Evolutionary conservation across 2,113 vertebrate genomes (phyloP).

Genomic region (Leiothrix lutea): DNA sequence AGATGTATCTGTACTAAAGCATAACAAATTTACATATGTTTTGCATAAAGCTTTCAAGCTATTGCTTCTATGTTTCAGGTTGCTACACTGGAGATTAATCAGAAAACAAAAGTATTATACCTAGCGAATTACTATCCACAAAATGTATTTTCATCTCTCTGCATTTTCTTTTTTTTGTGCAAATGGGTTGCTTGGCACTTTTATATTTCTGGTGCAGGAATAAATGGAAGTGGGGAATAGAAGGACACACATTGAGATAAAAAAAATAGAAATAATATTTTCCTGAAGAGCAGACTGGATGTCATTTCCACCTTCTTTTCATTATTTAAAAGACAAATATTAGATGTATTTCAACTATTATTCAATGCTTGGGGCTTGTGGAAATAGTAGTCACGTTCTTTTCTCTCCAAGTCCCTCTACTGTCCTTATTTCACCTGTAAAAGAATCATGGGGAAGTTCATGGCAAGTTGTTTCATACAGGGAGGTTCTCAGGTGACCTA

Average conservation of each 20-base stretch:
- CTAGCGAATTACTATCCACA: not conserved
- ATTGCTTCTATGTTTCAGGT: not conserved
- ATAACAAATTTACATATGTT: slow-evolving; percentile 69
- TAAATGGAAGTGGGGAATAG: not conserved
- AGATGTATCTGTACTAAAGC: slow-evolving; percentile 64
- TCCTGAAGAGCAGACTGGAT: not conserved
- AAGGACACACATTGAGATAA: not conserved
- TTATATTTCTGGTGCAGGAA: not conserved
- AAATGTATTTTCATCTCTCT: not conserved
- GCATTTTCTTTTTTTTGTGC: not conserved
- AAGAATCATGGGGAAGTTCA: not conserved
- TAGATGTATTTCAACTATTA: not conserved
- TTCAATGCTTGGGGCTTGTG: not conserved
- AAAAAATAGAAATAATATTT: not conserved
- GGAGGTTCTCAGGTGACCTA: not conserved
- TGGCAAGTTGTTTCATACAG: not conserved
- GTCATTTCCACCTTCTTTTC: not conserved
- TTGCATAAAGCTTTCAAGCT: slow-evolving; percentile 68
- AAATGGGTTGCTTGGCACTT: not conserved
- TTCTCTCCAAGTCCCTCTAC: not conserved
- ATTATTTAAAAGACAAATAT: not conserved
- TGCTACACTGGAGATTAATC: slow-evolving; percentile 5
- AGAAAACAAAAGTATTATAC: not conserved
- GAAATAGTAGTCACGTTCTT: not conserved
- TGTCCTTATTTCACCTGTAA: not conserved